A percentile compares a stretch with the other conserved stretches of the same genome.
Conservation (phyloP, 2,888 invertebrate genomes). For the Pseudolycoriella hygida region DNA sequence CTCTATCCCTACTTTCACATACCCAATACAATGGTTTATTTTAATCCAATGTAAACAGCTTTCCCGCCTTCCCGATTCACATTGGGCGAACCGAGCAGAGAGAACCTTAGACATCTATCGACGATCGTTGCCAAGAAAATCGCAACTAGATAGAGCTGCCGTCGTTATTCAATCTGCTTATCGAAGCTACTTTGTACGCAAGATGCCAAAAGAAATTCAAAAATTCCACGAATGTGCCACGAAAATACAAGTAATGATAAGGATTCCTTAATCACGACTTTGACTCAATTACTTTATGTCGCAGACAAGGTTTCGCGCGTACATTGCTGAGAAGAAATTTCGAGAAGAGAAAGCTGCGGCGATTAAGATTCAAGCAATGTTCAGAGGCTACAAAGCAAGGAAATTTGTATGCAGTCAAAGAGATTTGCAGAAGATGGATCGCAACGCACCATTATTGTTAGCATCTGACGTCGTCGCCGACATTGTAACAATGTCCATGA, state of each 20-base stretch:
- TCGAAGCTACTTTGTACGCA: slow-evolving; percentile 4
- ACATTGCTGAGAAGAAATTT: no score
- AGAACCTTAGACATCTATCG: slow-evolving; percentile 3
- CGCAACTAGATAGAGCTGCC: slow-evolving; percentile 2
- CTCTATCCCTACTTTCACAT: no score
- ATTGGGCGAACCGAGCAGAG: background rate
- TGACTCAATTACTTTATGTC: no score
- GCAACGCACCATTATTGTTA: slow-evolving; percentile 14
- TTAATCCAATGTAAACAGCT: background rate
- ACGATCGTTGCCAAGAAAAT: background rate
- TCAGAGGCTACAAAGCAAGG: slow-evolving; percentile 4
- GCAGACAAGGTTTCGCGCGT: no score
- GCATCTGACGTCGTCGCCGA: no score
- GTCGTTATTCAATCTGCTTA: slow-evolving; percentile 5
- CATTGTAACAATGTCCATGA: no score
- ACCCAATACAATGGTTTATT: background rate
- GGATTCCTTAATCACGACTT: no score
- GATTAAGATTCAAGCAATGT: slow-evolving; percentile 4
- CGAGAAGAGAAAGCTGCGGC: slow-evolving; percentile 1
- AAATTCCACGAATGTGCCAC: slow-evolving; percentile 15
- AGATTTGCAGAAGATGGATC: slow-evolving; percentile 6
- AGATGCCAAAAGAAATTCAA: slow-evolving; percentile 2
- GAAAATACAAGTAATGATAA: slow-evolving; percentile 15
- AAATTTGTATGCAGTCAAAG: background rate
- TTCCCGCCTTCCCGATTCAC: background rate